Percentiles rank a stretch among this genome's conserved stretches.
Conservation (phyloP, 1,140 invertebrate genomes). For the Drosophila setifemur region DNA sequence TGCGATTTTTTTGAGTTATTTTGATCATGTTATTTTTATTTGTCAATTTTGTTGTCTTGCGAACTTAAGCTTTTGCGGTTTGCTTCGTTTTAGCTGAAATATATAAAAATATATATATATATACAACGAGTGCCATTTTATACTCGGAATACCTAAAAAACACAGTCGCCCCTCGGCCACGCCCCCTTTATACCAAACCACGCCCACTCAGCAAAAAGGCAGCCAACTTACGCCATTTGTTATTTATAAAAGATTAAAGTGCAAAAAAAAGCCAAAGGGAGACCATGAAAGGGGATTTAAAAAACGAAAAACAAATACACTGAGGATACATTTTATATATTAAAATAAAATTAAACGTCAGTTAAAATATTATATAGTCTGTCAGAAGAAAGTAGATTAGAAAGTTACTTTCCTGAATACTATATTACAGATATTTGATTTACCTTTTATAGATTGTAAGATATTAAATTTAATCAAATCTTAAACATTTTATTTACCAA, state of each 20-base stretch:
- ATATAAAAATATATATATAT: slow-evolving; percentile 11
- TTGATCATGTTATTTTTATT: not conserved
- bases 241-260: slow-evolving; percentile 78
- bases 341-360: not conserved
- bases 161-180: slow-evolving; percentile 8
- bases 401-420: too few species aligned
- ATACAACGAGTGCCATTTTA: slow-evolving; percentile 10
- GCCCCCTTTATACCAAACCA: slow-evolving; percentile 10
- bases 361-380: too few species aligned
- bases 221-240: slow-evolving; percentile 71
- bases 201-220: slow-evolving; percentile 21
- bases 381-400: too few species aligned
- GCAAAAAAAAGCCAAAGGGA: slow-evolving; percentile 55
- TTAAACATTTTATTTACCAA: not conserved
- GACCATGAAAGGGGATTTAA: not conserved
- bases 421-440: too few species aligned
- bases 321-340: not conserved
- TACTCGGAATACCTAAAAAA: slow-evolving; percentile 22
- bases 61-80: slow-evolving; percentile 31
- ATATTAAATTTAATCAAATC: too few species aligned
- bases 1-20: not conserved
- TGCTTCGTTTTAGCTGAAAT: slow-evolving; percentile 2
- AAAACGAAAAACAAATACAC: not conserved
- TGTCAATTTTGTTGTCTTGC: not conserved
- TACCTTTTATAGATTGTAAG: too few species aligned